Evolutionary conservation across 2,797 vertebrate species (phyloP).

Genomic region (Siniperca scherzeri): DNA sequence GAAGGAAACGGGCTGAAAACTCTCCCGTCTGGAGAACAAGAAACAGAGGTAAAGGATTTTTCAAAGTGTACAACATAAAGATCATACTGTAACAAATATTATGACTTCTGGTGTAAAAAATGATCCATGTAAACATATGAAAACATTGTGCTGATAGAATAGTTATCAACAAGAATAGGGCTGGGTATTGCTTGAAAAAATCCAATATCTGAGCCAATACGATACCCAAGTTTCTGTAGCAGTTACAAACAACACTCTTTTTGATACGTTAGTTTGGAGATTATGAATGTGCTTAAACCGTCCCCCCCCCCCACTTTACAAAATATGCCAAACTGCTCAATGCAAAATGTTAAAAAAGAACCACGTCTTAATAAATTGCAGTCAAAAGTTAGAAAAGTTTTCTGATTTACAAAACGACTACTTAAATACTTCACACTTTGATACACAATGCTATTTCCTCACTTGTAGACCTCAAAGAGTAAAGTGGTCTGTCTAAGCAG

Average conservation of each 20-base stretch:
- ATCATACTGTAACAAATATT: not conserved
- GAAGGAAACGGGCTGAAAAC: constrained; percentile 97
- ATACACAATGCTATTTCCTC: too few relatives aligned
- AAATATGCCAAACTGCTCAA: not conserved
- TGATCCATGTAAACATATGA: not conserved
- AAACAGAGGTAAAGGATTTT: constrained; percentile 2
- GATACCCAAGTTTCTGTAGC: not conserved
- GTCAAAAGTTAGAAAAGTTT: not conserved
- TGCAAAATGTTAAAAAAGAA: not conserved
- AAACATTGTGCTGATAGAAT: not conserved
- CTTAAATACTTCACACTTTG: not conserved
- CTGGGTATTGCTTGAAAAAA: not conserved
- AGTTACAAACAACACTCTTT: not conserved
- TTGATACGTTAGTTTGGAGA: not conserved
- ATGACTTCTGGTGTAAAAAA: not conserved
- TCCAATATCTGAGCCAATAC: not conserved
- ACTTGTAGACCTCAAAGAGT: not conserved
- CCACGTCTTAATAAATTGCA: not conserved
- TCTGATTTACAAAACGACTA: not conserved
- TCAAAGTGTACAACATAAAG: not conserved
- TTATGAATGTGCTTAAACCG: not conserved
- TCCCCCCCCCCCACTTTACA: too few relatives aligned
- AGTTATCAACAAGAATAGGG: not conserved
- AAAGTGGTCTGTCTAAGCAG: too few relatives aligned
- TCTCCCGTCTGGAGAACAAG: constrained; percentile 84